Evolutionary conservation across 2,113 vertebrate genomes (phyloP).

Genomic region (Todiramphus chloris): DNA sequence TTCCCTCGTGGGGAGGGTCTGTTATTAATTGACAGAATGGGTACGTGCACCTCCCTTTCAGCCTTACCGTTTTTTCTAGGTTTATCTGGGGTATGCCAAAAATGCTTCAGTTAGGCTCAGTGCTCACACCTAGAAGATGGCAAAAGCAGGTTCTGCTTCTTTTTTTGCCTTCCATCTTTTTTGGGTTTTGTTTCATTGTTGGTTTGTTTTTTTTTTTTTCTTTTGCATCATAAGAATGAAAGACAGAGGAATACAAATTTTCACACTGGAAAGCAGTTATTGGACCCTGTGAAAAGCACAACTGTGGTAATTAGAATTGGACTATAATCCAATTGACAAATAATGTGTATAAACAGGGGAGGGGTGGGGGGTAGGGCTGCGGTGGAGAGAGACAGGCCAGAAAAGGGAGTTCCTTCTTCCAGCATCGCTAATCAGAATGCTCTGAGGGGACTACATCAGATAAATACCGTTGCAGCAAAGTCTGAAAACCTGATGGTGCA

Average conservation of each 20-base stretch:
- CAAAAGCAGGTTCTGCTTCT: neutral
- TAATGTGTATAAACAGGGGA: neutral
- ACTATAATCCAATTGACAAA: neutral
- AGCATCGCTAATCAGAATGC: conserved; percentile 51
- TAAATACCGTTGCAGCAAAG: conserved; percentile 52
- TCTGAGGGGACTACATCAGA: conserved; percentile 21
- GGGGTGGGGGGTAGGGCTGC: neutral
- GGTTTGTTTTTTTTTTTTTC: neutral
- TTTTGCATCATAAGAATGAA: neutral
- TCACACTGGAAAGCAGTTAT: neutral
- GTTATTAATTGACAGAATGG: conserved; percentile 39
- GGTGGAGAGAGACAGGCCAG: conserved; percentile 15
- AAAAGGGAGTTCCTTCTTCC: conserved; percentile 52
- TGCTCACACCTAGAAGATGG: neutral
- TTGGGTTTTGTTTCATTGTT: too few relatives aligned
- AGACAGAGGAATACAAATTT: neutral
- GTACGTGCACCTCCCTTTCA: neutral
- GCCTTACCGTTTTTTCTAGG: neutral
- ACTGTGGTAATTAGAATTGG: conserved; percentile 11
- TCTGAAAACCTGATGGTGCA: conserved; percentile 36
- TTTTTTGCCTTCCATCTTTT: neutral
- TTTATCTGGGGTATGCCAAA: conserved; percentile 38
- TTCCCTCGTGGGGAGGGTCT: conserved; percentile 45
- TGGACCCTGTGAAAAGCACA: conserved; percentile 23
- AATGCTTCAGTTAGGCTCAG: conserved; percentile 29